These are phyloP conservation scores for Perognathus longimembris DNA, from an alignment of 2,113 vertebrate genomes.

Conservation along the genomic window DNA sequence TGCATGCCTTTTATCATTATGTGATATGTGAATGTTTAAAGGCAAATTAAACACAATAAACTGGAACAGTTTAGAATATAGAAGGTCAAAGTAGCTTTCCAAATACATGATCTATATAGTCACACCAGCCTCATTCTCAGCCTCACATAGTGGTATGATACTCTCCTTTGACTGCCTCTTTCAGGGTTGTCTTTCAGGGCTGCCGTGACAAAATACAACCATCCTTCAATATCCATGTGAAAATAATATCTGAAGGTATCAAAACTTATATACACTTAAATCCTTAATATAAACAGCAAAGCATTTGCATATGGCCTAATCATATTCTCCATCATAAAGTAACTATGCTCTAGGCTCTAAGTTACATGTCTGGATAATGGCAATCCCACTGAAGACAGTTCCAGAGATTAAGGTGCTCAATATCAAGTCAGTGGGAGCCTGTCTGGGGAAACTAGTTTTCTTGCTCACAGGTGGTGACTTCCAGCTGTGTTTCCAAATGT, in stretches of 20 bases:
- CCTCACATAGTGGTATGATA: neutral
- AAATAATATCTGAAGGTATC: neutral
- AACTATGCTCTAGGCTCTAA: too few species aligned
- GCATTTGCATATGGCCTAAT: neutral
- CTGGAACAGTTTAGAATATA: neutral
- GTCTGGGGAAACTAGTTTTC: neutral
- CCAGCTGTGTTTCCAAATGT: neutral
- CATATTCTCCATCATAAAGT: neutral
- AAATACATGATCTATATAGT: neutral
- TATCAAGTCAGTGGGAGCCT: neutral
- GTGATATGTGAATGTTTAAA: neutral
- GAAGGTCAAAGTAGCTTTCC: too few species aligned
- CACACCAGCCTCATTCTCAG: neutral
- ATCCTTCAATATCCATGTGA: neutral
- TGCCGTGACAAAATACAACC: neutral
- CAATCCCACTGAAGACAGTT: neutral
- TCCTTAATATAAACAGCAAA: neutral
- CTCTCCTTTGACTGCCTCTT: neutral
- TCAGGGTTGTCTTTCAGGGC: rapidly evolving
- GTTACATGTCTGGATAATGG: neutral
- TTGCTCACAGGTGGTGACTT: neutral
- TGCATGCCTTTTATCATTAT: neutral
- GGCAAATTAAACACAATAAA: neutral
- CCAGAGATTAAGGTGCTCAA: neutral
- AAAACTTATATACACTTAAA: neutral